These are phyloP conservation scores for Pygocentrus nattereri DNA, from an alignment of 2,797 vertebrate species.

Conservation along the genomic window DNA sequence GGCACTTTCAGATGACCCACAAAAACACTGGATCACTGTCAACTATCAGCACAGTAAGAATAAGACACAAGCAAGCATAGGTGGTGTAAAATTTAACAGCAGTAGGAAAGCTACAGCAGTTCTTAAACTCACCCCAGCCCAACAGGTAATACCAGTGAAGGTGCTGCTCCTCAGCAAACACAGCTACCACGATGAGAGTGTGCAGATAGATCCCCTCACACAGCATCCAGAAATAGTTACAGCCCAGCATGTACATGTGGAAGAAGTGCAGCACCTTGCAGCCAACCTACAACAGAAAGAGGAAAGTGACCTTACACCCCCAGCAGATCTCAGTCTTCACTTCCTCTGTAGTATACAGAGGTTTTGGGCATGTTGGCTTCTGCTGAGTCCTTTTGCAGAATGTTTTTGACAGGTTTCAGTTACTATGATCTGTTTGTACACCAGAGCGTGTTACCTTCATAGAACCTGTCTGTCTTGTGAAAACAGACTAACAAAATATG, in stretches of 20 bases:
- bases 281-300: constrained; percentile 80
- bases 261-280: constrained; percentile 97
- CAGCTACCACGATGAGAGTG: constrained; percentile 93
- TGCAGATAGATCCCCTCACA: constrained; percentile 98
- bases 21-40: too few relatives aligned
- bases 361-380: not conserved
- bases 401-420: constrained; percentile 18
- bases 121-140: constrained; percentile 91
- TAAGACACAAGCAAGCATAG: not conserved
- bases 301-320: constrained; percentile 3
- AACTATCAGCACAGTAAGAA: too few relatives aligned
- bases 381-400: not conserved
- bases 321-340: not conserved
- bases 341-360: not conserved
- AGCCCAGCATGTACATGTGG: constrained; percentile 96
- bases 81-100: too few relatives aligned
- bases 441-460: not conserved
- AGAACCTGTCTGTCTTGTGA: not conserved
- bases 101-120: too few relatives aligned
- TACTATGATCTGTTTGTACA: not conserved
- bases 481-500: not conserved
- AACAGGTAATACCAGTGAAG: constrained; percentile 97
- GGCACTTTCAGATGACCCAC: too few relatives aligned
- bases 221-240: constrained; percentile 99
- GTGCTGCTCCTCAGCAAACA: constrained; percentile 91